phyloP scores from a whole-genome alignment of 2,797 vertebrate species.

The Pterois miles region DNA sequence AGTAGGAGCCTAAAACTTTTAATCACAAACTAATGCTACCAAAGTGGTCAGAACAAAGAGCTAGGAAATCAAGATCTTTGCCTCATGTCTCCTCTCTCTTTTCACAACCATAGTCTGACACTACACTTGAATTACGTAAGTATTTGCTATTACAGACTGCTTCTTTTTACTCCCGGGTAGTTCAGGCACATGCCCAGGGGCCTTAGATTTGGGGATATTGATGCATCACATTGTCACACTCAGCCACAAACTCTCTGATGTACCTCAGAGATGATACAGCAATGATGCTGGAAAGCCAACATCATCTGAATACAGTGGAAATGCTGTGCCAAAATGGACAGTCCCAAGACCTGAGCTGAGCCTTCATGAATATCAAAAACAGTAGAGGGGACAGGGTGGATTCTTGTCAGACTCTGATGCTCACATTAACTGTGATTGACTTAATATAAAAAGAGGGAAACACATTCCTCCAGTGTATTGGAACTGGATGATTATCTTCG shows the following conservation, averaged over 20 bases:
- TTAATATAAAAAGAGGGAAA: neutral
- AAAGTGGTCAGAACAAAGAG: neutral
- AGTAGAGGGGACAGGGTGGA: neutral
- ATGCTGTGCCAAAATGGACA: neutral
- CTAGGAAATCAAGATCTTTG: neutral
- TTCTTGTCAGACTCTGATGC: neutral
- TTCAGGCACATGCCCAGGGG: neutral
- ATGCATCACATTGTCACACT: conserved; percentile 2
- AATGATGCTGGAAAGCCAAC: neutral
- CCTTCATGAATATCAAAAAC: neutral
- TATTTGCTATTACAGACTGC: neutral
- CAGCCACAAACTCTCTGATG: neutral
- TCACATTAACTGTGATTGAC: neutral
- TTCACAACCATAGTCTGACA: neutral
- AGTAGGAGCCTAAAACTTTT: neutral
- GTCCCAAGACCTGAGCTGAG: neutral
- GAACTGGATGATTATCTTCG: neutral
- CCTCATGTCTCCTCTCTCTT: neutral
- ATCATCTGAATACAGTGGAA: neutral
- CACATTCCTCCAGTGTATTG: neutral
- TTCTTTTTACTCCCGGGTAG: neutral
- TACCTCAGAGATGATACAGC: neutral
- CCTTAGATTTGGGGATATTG: neutral
- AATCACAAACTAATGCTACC: neutral
- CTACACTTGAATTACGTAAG: neutral